These are phyloP conservation scores for Columba janthina DNA, from an alignment of 2,113 vertebrate genomes.

Conservation along the genomic window DNA sequence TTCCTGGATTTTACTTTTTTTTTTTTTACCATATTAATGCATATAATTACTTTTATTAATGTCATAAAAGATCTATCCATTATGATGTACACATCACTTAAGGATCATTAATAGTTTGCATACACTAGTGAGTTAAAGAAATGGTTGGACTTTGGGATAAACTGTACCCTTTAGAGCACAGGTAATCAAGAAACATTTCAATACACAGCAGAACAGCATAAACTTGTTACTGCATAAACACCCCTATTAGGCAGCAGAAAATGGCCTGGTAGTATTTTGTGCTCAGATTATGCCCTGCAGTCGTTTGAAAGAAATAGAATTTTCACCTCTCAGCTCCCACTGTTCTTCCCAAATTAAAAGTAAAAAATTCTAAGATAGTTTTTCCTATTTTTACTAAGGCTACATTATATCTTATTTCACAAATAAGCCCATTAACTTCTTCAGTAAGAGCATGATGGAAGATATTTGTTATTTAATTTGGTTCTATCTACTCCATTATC, in stretches of 20 bases:
- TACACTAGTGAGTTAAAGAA: slow-evolving; percentile 53
- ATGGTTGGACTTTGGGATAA: background rate
- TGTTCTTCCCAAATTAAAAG: background rate
- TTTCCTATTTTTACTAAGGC: background rate
- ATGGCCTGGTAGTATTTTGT: background rate
- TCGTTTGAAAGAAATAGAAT: background rate
- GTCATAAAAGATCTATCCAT: slow-evolving; percentile 59
- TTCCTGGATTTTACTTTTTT: slow-evolving; percentile 65
- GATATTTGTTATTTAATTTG: background rate
- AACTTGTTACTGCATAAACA: background rate
- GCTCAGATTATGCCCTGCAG: background rate
- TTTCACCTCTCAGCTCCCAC: background rate
- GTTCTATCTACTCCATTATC: background rate
- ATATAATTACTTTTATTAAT: slow-evolving; percentile 79
- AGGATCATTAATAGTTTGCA: slow-evolving; percentile 70
- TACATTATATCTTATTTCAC: background rate
- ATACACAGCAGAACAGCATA: background rate
- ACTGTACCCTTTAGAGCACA: background rate
- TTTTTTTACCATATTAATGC: slow-evolving; percentile 56
- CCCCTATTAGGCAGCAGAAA: background rate
- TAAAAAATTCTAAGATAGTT: background rate
- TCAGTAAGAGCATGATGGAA: background rate
- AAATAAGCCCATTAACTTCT: background rate
- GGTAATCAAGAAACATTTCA: background rate
- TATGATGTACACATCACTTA: slow-evolving; percentile 73